Conservation (phyloP, 2,113 vertebrate genomes). For the Cranoglanis bouderius region DNA sequence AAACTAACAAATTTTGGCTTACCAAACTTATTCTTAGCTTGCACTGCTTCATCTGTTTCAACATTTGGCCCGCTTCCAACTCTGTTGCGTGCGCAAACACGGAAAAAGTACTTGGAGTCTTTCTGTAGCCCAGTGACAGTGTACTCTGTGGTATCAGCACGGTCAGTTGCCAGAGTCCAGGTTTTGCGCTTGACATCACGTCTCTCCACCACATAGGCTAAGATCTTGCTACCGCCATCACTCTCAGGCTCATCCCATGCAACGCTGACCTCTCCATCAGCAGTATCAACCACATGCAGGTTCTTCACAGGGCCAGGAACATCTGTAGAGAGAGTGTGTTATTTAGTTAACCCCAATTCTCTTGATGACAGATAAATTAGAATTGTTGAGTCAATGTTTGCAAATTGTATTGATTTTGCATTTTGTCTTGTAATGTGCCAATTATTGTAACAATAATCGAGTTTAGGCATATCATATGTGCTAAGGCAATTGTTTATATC, state of each 20-base stretch:
- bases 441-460: not conserved
- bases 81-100: conserved; percentile 92
- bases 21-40: conserved; percentile 97
- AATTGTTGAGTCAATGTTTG: not conserved
- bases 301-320: conserved; percentile 95
- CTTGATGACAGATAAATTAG: not conserved
- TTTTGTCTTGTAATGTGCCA: not conserved
- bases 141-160: conserved; percentile 88
- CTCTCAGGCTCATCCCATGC: conserved; percentile 94
- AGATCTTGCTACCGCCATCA: conserved; percentile 95
- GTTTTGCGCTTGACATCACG: conserved; percentile 94
- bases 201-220: conserved; percentile 88
- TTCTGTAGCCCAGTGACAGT: conserved; percentile 90
- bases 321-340: conserved; percentile 69
- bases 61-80: conserved; percentile 90
- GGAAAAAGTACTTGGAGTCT: conserved; percentile 92
- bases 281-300: conserved; percentile 89
- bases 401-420: not conserved
- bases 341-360: not conserved
- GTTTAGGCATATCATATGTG: not conserved
- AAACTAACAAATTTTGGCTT: conserved; percentile 56
- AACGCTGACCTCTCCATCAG: conserved; percentile 92
- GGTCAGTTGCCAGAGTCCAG: conserved; percentile 90
- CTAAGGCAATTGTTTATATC: not conserved
- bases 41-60: conserved; percentile 89